phyloP scores from a whole-genome alignment of 2,113 vertebrate species.

The Alligator mississippiensis region DNA sequence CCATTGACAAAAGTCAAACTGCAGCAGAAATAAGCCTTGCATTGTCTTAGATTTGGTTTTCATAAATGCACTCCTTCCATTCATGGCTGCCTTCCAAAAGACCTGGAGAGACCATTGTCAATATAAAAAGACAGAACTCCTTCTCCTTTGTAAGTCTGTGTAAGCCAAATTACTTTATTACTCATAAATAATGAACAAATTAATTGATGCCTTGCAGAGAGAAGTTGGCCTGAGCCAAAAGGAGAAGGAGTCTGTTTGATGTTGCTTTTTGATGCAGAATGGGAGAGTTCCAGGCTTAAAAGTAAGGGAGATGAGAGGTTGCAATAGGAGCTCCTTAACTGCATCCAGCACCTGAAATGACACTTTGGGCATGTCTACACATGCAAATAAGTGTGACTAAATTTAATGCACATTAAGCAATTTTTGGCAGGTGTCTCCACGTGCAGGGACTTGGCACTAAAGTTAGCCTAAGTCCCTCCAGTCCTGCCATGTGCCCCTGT shows the following conservation, averaged over 20 bases:
- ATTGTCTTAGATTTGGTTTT: neutral
- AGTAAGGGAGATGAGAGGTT: fast-evolving
- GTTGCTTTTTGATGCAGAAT: neutral
- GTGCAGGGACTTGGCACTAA: too few species aligned
- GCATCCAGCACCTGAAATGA: neutral
- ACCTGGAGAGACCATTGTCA: neutral
- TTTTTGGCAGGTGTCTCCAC: too few species aligned
- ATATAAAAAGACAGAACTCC: neutral
- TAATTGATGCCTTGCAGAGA: neutral
- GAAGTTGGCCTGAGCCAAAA: neutral
- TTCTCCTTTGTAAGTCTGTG: neutral
- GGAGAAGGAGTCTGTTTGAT: neutral
- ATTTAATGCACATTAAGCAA: too few species aligned
- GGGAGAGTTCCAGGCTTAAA: neutral
- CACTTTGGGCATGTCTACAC: neutral
- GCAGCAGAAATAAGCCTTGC: neutral
- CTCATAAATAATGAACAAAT: neutral
- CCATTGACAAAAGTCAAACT: neutral
- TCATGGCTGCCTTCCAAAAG: neutral
- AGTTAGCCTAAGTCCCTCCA: too few species aligned
- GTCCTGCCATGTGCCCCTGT: too few species aligned
- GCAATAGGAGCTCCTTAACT: neutral
- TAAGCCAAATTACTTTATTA: neutral
- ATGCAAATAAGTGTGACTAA: too few species aligned
- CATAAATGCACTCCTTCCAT: neutral